These are phyloP conservation scores for Anguilla pacifica DNA, from an alignment of 2,797 vertebrate species.

Conservation along the genomic window DNA sequence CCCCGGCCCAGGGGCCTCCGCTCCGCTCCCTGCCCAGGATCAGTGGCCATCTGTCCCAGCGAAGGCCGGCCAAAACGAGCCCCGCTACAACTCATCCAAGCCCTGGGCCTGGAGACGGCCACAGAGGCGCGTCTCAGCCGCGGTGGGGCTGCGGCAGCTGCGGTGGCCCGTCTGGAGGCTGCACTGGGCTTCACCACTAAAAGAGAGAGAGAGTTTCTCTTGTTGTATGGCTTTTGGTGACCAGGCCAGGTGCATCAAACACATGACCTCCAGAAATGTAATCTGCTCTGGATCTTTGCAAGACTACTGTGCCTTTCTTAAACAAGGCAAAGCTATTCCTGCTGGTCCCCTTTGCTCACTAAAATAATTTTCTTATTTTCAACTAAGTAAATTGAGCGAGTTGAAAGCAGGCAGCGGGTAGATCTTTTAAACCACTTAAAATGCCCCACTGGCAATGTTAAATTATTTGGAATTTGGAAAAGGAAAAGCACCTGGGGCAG, in stretches of 20 bases:
- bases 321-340: not conserved
- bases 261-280: not conserved
- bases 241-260: no score
- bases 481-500: not conserved
- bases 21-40: not conserved
- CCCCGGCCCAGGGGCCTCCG: not conserved
- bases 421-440: not conserved
- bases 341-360: not conserved
- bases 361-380: not conserved
- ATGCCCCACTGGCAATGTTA: not conserved
- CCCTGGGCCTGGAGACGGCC: not conserved
- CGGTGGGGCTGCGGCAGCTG: not conserved
- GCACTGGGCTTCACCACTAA: not conserved
- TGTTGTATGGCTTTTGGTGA: not conserved
- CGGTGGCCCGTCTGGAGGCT: not conserved
- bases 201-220: not conserved
- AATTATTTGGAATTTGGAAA: not conserved
- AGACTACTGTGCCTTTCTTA: not conserved
- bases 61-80: not conserved
- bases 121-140: not conserved
- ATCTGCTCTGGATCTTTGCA: not conserved
- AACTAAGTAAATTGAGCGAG: not conserved
- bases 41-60: slow-evolving; percentile 2
- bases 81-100: not conserved
- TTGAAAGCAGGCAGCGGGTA: not conserved